Conservation (phyloP, 2,888 invertebrate species). For the Barypeithes pellucidus region DNA sequence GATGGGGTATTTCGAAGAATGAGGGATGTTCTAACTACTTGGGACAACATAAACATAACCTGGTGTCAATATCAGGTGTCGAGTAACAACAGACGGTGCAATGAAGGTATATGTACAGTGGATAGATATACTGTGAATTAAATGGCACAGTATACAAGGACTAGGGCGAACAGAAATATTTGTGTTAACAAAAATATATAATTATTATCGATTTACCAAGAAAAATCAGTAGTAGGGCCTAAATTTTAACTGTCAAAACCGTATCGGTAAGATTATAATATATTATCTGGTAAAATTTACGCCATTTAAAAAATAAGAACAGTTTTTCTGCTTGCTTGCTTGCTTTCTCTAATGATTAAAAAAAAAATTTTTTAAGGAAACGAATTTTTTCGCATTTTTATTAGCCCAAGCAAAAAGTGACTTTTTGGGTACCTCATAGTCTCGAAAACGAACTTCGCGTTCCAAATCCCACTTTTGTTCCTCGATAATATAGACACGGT, state of each 20-base stretch:
- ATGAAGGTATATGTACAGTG: slow-evolving; percentile 11
- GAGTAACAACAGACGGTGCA: background rate
- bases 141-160: background rate
- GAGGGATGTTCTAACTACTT: too few relatives aligned
- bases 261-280: background rate
- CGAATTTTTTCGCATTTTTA: slow-evolving; percentile 15
- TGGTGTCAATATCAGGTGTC: slow-evolving; percentile 2
- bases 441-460: slow-evolving; percentile 99
- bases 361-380: background rate
- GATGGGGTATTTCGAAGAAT: background rate
- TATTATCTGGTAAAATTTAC: background rate
- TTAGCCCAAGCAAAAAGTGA: slow-evolving; percentile 12
- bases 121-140: background rate
- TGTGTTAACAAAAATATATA: slow-evolving; percentile 20
- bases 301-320: background rate
- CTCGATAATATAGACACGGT: slow-evolving; percentile 97
- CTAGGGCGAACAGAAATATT: background rate
- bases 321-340: background rate
- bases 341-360: background rate
- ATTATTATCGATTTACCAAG: background rate
- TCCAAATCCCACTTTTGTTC: slow-evolving; percentile 99
- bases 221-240: background rate
- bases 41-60: background rate
- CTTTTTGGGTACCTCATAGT: slow-evolving; percentile 91
- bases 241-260: background rate